These are phyloP conservation scores for Microtus agrestis DNA, from an alignment of 2,797 vertebrate species.

Conservation along the genomic window DNA sequence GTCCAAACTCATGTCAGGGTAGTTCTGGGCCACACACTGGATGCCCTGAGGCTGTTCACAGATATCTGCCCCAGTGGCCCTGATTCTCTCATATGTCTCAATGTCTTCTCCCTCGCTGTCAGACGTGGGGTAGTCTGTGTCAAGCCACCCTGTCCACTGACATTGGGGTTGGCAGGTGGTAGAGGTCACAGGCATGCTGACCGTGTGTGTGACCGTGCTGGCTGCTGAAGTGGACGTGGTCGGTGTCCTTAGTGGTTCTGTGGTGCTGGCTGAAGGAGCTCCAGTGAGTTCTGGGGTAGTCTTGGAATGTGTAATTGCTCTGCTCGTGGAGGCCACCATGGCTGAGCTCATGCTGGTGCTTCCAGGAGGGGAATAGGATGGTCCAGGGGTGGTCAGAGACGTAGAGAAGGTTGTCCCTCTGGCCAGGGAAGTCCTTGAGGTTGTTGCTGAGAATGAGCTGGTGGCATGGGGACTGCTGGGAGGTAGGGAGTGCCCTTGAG, in stretches of 20 bases:
- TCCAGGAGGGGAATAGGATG: neutral
- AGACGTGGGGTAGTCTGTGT: slow-evolving; percentile 72
- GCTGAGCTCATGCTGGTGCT: no score
- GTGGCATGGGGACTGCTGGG: neutral
- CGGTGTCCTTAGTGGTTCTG: neutral
- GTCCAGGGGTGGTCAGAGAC: neutral
- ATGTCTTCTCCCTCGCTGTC: slow-evolving; percentile 67
- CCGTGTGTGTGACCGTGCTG: neutral
- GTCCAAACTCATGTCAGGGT: neutral
- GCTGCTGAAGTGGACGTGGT: neutral
- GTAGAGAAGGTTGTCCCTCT: neutral
- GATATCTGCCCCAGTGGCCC: slow-evolving; percentile 31
- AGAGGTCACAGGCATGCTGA: fast-evolving
- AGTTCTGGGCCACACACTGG: neutral
- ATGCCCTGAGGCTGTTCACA: neutral
- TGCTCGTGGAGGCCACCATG: no score
- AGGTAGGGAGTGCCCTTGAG: neutral
- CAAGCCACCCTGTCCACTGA: slow-evolving; percentile 81
- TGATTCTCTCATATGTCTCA: slow-evolving; percentile 81
- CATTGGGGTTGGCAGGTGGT: slow-evolving; percentile 37
- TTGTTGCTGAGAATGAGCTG: no score
- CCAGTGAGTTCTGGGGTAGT: no score
- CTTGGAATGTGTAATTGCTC: no score
- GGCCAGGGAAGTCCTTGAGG: no score
- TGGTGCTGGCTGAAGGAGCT: neutral